Evolutionary conservation across 2,888 invertebrate genomes (phyloP).

Genomic region (Spodoptera exigua): DNA sequence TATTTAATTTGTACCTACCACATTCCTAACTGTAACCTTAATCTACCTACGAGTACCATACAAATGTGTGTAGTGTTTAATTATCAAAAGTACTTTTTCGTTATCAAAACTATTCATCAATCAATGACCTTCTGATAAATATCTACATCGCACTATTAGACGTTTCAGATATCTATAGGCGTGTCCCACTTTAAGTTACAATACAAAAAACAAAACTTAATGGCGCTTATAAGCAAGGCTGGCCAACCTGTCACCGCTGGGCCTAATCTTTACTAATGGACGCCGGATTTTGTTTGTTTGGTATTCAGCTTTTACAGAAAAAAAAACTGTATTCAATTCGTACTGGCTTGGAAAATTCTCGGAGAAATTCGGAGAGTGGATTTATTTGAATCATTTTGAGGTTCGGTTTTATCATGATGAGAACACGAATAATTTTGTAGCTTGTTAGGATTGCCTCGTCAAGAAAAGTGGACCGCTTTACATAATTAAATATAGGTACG

Average conservation of each 20-base stretch:
- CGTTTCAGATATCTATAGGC: neutral
- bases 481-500: too few relatives aligned
- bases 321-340: slow-evolving; percentile 13
- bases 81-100: too few relatives aligned
- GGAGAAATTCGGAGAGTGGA: slow-evolving; percentile 7
- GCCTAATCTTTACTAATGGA: slow-evolving; percentile 51
- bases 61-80: too few relatives aligned
- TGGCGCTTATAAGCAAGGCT: slow-evolving; percentile 24
- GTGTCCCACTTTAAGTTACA: slow-evolving; percentile 10
- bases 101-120: too few relatives aligned
- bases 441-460: neutral
- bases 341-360: slow-evolving; percentile 5
- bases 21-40: too few relatives aligned
- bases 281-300: slow-evolving; percentile 45
- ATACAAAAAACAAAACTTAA: slow-evolving; percentile 29
- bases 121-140: too few relatives aligned
- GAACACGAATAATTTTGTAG: neutral
- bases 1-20: too few relatives aligned
- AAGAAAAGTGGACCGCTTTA: too few relatives aligned
- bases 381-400: slow-evolving; percentile 16
- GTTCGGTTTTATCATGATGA: neutral
- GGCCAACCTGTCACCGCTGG: slow-evolving; percentile 38
- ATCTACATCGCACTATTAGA: too few relatives aligned
- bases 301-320: slow-evolving; percentile 20
- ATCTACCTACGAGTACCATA: too few relatives aligned